These are phyloP conservation scores for Drosophila phalerata DNA, from an alignment of 2,888 invertebrate genomes.

Conservation along the genomic window DNA sequence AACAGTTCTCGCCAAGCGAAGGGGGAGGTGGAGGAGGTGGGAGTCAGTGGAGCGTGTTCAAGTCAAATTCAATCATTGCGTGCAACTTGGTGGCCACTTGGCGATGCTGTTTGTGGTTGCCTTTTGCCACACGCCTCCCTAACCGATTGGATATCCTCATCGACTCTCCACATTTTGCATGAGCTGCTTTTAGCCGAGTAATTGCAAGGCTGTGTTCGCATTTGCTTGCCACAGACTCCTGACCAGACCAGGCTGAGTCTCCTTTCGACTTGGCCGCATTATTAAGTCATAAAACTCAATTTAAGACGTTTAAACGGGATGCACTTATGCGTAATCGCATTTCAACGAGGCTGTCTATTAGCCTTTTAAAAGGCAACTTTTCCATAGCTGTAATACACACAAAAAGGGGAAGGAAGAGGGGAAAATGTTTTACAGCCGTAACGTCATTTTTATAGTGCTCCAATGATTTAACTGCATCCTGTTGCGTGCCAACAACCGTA, in stretches of 20 bases:
- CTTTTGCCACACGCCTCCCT: too few species aligned
- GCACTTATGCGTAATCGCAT: conserved; percentile 64
- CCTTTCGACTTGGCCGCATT: conserved; percentile 39
- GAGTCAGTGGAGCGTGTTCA: conserved; percentile 34
- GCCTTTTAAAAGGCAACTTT: conserved; percentile 48
- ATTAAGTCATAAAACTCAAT: conserved; percentile 76
- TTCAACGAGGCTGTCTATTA: conserved; percentile 49
- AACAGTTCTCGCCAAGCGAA: conserved; percentile 4
- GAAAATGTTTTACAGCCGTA: conserved; percentile 27
- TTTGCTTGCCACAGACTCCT: not conserved
- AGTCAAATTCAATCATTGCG: conserved; percentile 74
- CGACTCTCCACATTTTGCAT: conserved; percentile 24
- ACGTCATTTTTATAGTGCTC: conserved; percentile 40
- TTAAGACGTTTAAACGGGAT: conserved; percentile 61
- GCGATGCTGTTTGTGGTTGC: conserved; percentile 66
- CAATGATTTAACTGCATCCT: conserved; percentile 73
- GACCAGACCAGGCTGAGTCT: too few species aligned
- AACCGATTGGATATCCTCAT: not conserved
- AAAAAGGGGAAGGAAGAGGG: too few species aligned
- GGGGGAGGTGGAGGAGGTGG: not conserved
- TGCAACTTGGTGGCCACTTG: conserved; percentile 69
- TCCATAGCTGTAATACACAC: conserved; percentile 22
- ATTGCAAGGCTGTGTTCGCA: conserved; percentile 31
- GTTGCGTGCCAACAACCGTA: conserved; percentile 46
- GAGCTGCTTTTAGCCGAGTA: conserved; percentile 19